Base-by-base conservation (phyloP, 2,797 vertebrate genomes). In the Phalanger gymnotis region DNA sequence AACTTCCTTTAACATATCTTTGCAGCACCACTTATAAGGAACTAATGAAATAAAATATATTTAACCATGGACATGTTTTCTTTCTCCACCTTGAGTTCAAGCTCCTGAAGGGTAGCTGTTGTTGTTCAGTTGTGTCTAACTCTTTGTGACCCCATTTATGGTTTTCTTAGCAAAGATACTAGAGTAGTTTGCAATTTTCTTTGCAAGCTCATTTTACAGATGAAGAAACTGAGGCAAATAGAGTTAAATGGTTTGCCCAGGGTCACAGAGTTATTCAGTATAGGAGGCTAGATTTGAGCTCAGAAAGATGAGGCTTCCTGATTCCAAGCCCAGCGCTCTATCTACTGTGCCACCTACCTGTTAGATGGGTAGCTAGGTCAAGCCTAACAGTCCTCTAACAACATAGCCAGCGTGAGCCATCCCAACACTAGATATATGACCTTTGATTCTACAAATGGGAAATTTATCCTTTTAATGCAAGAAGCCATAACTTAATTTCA, bases 401-500 rank as follows among this genome's bases (percentile, higher is more conserved):
- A 22, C 19, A 25, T 73, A 40, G 66, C 0, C 66, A 25, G 6
- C 9, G 6, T 47, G n/a, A 81, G 19, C n/a, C 7, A 25, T 81
- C 40, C 16, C 7, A 40, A 47, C 66, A 47, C 2, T 40, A 81
- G 47, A 40, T 47, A 47, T 47, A 25, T 13, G 22, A 47, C 10
- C n/a, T 19, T 81, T 92, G 97, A 97, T 95, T 94, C 94, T 31
- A 31, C 34, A 93, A 96, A 54, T 95, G 94, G 94, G 90, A 94
- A 95, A 95, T 96, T 91, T 90, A 0, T 51, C 94, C 53, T 57
- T 95, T 95, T 90, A 96, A 54, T 97, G 95, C 97, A 97, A 97
- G 0, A 66, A 96, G 97, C 97, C 97, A 91, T 22, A 92, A 96
- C 97, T 90, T 95, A 97, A 98, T 97, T 98, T 95, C 31, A 0